Evolutionary conservation across 2,113 vertebrate genomes (phyloP).

Genomic region (Halcyon malimbica): DNA sequence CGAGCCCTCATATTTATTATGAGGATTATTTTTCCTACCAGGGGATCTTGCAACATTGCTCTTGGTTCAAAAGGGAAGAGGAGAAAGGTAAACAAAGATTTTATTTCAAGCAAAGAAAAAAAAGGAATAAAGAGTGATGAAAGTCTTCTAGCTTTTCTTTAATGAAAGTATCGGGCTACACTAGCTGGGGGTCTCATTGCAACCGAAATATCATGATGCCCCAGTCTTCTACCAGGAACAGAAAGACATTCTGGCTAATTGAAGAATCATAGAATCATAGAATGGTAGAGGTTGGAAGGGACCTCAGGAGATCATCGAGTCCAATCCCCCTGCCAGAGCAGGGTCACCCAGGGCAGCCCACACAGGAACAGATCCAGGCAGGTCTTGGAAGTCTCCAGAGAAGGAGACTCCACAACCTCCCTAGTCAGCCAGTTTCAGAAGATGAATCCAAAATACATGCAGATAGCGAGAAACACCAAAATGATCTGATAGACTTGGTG

Average conservation of each 20-base stretch:
- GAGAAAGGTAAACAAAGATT: neutral
- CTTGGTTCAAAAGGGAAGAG: slow-evolving; percentile 12
- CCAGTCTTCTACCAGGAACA: neutral
- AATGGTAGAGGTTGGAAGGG: too few relatives aligned
- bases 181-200: neutral
- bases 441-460: neutral
- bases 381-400: too few relatives aligned
- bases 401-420: too few relatives aligned
- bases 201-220: neutral
- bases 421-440: neutral
- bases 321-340: too few relatives aligned
- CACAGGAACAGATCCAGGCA: too few relatives aligned
- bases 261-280: too few relatives aligned
- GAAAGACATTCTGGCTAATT: neutral
- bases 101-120: neutral
- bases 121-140: neutral
- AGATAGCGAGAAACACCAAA: neutral
- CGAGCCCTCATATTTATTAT: slow-evolving; percentile 6
- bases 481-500: neutral
- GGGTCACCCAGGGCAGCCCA: too few relatives aligned
- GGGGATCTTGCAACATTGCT: neutral
- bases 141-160: neutral
- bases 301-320: too few relatives aligned
- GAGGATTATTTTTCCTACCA: slow-evolving; percentile 15
- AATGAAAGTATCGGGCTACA: neutral